phyloP scores from a whole-genome alignment of 2,797 vertebrate genomes.

The Chloroceryle amazona region DNA sequence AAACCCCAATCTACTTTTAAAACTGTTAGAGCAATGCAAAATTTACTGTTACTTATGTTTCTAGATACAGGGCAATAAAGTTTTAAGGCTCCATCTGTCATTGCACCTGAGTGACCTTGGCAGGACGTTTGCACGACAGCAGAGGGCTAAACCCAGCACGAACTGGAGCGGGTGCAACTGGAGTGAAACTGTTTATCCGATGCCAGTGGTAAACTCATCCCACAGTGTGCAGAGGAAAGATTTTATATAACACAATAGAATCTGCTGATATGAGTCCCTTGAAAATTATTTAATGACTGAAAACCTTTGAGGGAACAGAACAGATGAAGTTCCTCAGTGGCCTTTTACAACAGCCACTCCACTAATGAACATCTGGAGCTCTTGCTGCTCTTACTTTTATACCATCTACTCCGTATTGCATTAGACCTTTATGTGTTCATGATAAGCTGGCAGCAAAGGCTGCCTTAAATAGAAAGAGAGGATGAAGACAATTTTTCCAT shows the following conservation, averaged over 20 bases:
- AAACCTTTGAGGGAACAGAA: not conserved
- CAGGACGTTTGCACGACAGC: not conserved
- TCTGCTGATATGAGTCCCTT: not conserved
- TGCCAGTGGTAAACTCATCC: not conserved
- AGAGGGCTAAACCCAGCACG: not conserved
- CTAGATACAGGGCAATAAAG: not conserved
- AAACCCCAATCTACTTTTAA: not conserved
- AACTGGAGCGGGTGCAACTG: not conserved
- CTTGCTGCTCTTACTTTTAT: constrained; percentile 30
- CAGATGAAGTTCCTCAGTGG: not conserved
- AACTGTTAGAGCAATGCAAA: not conserved
- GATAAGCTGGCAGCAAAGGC: constrained; percentile 66
- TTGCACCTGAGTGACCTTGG: not conserved
- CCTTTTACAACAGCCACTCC: constrained; percentile 15
- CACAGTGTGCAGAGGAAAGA: not conserved
- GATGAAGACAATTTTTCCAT: constrained; percentile 78
- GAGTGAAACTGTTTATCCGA: not conserved
- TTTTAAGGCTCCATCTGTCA: constrained; percentile 20
- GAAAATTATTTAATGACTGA: constrained; percentile 17
- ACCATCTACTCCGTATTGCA: constrained; percentile 41
- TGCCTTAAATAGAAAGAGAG: constrained; percentile 75
- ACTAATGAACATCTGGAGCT: constrained; percentile 58
- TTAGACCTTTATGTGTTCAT: constrained; percentile 70
- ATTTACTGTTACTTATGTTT: constrained; percentile 5
- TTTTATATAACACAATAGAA: constrained; percentile 17